Evolutionary conservation across 1,140 invertebrate species (phyloP).

Genomic region (Bombus terrestris): DNA sequence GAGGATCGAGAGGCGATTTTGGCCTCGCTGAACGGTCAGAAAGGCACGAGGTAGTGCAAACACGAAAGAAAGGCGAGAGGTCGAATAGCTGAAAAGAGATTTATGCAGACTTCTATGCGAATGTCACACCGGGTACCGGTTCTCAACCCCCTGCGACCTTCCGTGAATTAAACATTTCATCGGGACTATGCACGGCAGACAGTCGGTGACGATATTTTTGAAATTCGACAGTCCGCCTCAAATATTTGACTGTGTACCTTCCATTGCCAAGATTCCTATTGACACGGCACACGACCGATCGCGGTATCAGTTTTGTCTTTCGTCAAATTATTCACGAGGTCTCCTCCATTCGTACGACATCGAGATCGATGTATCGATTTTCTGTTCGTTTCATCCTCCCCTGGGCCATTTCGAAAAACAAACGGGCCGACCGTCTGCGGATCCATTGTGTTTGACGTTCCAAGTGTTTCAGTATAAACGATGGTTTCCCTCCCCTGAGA

Average conservation of each 20-base stretch:
- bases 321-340: conserved; percentile 67
- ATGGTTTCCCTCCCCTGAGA: background rate
- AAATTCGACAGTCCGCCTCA: conserved; percentile 70
- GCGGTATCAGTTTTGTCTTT: conserved; percentile 71
- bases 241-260: conserved; percentile 77
- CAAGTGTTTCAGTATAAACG: background rate
- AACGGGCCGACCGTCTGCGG: background rate
- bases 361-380: conserved; percentile 61
- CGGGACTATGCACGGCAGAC: conserved; percentile 27
- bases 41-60: conserved; percentile 53
- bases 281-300: conserved; percentile 67
- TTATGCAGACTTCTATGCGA: conserved; percentile 42
- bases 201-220: conserved; percentile 67
- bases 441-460: conserved; percentile 10
- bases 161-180: conserved; percentile 67
- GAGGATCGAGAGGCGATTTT: conserved; percentile 51
- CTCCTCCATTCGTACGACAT: conserved; percentile 28
- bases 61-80: conserved; percentile 49
- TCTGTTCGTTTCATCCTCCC: background rate
- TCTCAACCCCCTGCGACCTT: background rate
- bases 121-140: conserved; percentile 17
- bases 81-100: conserved; percentile 47
- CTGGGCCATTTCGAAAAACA: conserved; percentile 33
- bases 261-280: conserved; percentile 73
- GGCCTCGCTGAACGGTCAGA: conserved; percentile 1